Evolutionary conservation across 1,140 invertebrate genomes (phyloP).

Genomic region (Drosophila grimshawi): DNA sequence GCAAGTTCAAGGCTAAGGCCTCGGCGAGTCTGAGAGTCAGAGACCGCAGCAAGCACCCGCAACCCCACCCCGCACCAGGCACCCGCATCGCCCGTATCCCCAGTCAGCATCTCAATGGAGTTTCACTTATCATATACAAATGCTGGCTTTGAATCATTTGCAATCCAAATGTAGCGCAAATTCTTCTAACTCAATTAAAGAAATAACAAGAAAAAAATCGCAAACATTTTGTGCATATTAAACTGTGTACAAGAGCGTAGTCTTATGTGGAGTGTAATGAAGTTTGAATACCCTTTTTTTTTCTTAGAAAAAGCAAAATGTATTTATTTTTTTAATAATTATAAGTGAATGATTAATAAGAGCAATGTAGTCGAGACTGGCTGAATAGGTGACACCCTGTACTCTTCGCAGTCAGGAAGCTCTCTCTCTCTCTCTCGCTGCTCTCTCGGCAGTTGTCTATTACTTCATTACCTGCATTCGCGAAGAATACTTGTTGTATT

Average conservation of each 20-base stretch:
- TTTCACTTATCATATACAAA: conserved; percentile 35
- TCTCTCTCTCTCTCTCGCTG: too few relatives aligned
- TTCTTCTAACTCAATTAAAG: conserved; percentile 43
- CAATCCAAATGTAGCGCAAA: conserved; percentile 72
- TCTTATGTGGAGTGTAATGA: background rate
- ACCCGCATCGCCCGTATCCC: background rate
- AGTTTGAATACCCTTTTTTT: conserved; percentile 5
- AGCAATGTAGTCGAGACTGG: too few relatives aligned
- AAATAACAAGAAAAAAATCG: conserved; percentile 7
- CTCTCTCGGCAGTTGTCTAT: too few relatives aligned
- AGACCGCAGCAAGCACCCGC: conserved; percentile 11
- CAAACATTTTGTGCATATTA: conserved; percentile 63
- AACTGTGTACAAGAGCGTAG: conserved; percentile 2
- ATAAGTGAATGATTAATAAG: too few relatives aligned
- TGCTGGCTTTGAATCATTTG: conserved; percentile 63
- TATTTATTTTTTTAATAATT: too few relatives aligned
- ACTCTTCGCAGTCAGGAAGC: too few relatives aligned
- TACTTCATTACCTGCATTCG: too few relatives aligned
- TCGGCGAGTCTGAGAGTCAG: conserved; percentile 6
- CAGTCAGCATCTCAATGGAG: conserved; percentile 23
- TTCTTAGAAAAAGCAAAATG: too few relatives aligned
- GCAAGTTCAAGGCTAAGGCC: conserved; percentile 68
- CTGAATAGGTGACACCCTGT: too few relatives aligned
- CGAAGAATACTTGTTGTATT: too few relatives aligned
- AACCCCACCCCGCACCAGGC: conserved; percentile 10